Evolutionary conservation across 1,140 invertebrate species (phyloP).

Genomic region (Aricia agestis): DNA sequence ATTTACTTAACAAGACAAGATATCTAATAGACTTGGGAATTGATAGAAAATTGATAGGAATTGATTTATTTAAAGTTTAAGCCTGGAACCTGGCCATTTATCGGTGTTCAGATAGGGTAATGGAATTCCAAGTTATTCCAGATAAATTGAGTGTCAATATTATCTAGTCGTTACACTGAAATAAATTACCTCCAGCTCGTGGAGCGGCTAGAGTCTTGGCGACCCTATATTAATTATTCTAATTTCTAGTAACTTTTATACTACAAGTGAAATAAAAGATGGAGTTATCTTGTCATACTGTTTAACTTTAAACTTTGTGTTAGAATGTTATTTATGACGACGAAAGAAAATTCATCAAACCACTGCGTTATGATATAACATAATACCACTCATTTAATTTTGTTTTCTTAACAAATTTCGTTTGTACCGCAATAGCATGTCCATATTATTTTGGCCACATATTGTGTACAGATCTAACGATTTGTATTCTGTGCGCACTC

Average conservation of each 20-base stretch:
- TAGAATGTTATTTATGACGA: too few relatives aligned
- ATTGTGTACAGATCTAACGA: background rate
- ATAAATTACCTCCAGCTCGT: background rate
- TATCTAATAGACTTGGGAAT: background rate
- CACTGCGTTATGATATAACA: too few relatives aligned
- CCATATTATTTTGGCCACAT: background rate
- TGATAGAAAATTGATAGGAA: background rate
- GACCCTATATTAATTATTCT: constrained; percentile 5
- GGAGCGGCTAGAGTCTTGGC: background rate
- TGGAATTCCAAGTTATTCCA: constrained; percentile 5
- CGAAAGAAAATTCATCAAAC: too few relatives aligned
- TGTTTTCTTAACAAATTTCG: too few relatives aligned
- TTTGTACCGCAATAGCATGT: too few relatives aligned
- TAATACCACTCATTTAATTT: too few relatives aligned
- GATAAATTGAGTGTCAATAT: constrained; percentile 14
- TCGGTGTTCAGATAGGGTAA: constrained; percentile 7
- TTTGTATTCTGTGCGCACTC: background rate
- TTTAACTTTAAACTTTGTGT: too few relatives aligned
- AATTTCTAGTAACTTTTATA: background rate
- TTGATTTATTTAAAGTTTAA: background rate
- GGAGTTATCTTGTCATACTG: background rate
- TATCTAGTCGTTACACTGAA: constrained; percentile 6
- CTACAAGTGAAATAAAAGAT: background rate
- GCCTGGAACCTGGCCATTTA: background rate
- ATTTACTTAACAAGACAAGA: background rate